Percentiles rank a stretch among this genome's conserved stretches.
Evolutionary conservation across 2,797 vertebrate genomes (phyloP).

Genomic region (Labeo calbasu): DNA sequence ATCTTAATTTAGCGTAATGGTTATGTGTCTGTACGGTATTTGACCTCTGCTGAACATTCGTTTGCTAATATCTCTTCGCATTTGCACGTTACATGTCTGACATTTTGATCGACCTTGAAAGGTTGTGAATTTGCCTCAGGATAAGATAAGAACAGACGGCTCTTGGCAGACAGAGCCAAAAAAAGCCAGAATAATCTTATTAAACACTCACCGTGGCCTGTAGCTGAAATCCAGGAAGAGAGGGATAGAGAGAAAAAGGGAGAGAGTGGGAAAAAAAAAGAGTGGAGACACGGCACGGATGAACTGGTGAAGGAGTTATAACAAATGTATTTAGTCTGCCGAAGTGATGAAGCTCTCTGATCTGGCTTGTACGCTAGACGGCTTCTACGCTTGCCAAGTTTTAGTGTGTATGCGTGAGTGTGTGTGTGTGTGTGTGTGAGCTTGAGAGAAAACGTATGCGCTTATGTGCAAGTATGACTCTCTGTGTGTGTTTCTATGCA

Average conservation of each 20-base stretch:
- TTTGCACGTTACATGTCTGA: slow-evolving; percentile 35
- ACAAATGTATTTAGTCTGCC: slow-evolving; percentile 63
- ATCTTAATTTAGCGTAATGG: slow-evolving; percentile 33
- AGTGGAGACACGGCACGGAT: slow-evolving; percentile 36
- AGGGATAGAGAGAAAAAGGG: slow-evolving; percentile 15
- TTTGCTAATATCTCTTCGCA: slow-evolving; percentile 32
- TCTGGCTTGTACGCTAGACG: slow-evolving; percentile 47
- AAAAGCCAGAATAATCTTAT: slow-evolving; percentile 44
- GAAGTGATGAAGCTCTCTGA: slow-evolving; percentile 55
- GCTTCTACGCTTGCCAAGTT: slow-evolving; percentile 49
- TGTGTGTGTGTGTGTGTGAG: slow-evolving; percentile 48
- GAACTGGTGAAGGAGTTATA: slow-evolving; percentile 43
- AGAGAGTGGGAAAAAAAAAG: slow-evolving; percentile 14
- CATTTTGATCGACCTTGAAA: slow-evolving; percentile 44
- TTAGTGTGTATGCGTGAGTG: slow-evolving; percentile 44
- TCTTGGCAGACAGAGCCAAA: slow-evolving; percentile 15
- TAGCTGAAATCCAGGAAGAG: slow-evolving; percentile 45
- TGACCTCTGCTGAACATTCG: slow-evolving; percentile 38
- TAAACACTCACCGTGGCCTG: slow-evolving; percentile 58
- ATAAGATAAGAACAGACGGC: slow-evolving; percentile 45
- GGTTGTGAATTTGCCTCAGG: slow-evolving; percentile 26
- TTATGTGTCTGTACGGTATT: slow-evolving; percentile 28
- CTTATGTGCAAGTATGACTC: slow-evolving; percentile 44
- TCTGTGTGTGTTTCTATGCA: slow-evolving; percentile 43
- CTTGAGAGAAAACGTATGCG: slow-evolving; percentile 20